Conservation (phyloP, 37 sponge, comb jelly and placozoan species). For the Ephydatia muelleri region DNA sequence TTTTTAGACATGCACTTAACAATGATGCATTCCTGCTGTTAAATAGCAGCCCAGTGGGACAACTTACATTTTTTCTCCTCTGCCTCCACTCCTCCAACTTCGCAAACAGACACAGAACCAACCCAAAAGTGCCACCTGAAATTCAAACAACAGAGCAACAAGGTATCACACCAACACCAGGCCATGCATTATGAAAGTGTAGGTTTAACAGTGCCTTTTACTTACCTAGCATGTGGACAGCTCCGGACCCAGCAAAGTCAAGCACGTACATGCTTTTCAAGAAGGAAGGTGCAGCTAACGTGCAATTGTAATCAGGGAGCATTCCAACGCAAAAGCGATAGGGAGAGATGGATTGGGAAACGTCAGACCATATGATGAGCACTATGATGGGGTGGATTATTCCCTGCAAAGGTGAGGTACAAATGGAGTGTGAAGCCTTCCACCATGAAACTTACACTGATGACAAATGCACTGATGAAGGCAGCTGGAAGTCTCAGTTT, state of each 20-base stretch:
- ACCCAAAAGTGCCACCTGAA: constrained; percentile 77
- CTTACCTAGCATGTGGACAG: constrained; percentile 88
- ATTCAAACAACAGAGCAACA: too few relatives aligned
- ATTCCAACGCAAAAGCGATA: background rate
- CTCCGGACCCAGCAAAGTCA: constrained; percentile 94
- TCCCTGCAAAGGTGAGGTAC: constrained; percentile 12
- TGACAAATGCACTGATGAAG: constrained; percentile 44
- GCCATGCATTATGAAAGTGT: too few relatives aligned
- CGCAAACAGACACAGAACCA: constrained; percentile 74
- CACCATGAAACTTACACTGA: constrained; percentile 21
- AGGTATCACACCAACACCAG: too few relatives aligned
- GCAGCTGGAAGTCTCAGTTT: constrained; percentile 36
- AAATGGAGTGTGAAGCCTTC: background rate
- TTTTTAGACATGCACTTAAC: too few relatives aligned
- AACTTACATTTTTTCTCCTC: background rate
- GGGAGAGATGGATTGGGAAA: constrained; percentile 20
- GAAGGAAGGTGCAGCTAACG: background rate
- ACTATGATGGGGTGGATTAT: constrained; percentile 51
- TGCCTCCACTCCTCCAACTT: constrained; percentile 68
- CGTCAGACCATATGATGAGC: constrained; percentile 27
- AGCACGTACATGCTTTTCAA: constrained; percentile 64
- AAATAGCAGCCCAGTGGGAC: too few relatives aligned
- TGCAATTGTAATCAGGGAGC: background rate
- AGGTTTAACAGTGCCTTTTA: background rate
- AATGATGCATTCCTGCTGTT: too few relatives aligned